phyloP scores from a whole-genome alignment of 2,113 vertebrate species.

The Illadopsis cleaveri region DNA sequence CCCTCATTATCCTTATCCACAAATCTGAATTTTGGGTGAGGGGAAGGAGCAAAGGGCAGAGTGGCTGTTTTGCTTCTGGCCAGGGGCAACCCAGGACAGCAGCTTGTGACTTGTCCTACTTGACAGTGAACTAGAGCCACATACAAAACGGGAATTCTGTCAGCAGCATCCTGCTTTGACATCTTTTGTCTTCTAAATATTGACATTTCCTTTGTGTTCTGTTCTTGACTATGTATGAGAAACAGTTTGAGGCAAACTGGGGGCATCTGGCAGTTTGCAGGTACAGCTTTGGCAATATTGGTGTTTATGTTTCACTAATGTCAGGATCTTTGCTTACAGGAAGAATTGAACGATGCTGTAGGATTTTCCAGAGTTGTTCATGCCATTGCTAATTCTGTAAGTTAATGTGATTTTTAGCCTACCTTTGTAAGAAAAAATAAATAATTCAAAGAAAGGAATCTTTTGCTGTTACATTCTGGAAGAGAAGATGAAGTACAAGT shows the following conservation, averaged over 20 bases:
- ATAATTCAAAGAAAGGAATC: neutral
- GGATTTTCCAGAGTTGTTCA: conserved; percentile 96
- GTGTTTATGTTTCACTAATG: neutral
- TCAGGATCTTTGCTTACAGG: conserved; percentile 72
- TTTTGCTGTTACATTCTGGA: neutral
- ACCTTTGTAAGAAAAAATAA: neutral
- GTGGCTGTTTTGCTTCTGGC: neutral
- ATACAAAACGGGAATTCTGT: neutral
- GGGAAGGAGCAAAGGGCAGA: neutral
- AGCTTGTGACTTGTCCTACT: neutral
- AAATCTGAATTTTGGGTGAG: neutral
- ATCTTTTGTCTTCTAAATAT: neutral
- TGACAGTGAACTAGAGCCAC: neutral
- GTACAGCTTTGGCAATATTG: neutral
- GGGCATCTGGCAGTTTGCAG: neutral
- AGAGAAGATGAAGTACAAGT: neutral
- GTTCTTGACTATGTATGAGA: neutral
- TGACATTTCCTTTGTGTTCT: neutral
- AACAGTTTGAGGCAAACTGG: neutral
- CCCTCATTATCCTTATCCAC: neutral
- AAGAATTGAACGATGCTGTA: conserved; percentile 92
- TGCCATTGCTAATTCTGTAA: conserved; percentile 93
- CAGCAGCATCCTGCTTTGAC: neutral
- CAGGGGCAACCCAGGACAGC: neutral
- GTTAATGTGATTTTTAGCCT: conserved; percentile 49